Conservation (phyloP, 2,113 vertebrate species). For the Merops nubicus region DNA sequence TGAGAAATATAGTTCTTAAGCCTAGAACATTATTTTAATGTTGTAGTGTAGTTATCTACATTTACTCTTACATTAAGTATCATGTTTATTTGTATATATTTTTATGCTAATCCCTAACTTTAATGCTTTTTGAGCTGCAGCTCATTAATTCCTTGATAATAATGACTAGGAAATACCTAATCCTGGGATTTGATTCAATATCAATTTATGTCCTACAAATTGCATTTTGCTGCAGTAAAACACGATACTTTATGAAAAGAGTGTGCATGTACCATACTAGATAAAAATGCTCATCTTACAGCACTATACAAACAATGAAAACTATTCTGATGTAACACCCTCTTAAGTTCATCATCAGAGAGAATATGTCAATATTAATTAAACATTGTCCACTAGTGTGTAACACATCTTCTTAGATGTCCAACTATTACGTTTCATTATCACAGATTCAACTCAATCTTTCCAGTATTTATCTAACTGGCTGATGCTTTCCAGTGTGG, state of each 20-base stretch:
- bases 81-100: neutral
- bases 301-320: neutral
- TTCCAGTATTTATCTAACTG: neutral
- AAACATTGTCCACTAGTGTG: neutral
- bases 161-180: neutral
- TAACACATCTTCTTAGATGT: neutral
- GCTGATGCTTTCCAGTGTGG: neutral
- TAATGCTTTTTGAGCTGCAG: neutral
- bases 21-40: neutral
- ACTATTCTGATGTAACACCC: neutral
- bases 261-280: neutral
- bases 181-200: neutral
- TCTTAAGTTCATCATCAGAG: neutral
- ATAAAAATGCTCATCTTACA: neutral
- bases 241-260: neutral
- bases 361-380: neutral
- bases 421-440: neutral
- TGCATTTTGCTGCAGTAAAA: neutral
- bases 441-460: neutral
- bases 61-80: neutral
- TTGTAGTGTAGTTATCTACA: neutral
- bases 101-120: neutral
- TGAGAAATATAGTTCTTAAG: neutral
- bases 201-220: neutral
- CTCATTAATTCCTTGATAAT: neutral